A percentile compares a stretch with the other conserved stretches of the same genome.
Conservation (phyloP, 2,888 invertebrate genomes). For the Mesorhabditis belari region DNA sequence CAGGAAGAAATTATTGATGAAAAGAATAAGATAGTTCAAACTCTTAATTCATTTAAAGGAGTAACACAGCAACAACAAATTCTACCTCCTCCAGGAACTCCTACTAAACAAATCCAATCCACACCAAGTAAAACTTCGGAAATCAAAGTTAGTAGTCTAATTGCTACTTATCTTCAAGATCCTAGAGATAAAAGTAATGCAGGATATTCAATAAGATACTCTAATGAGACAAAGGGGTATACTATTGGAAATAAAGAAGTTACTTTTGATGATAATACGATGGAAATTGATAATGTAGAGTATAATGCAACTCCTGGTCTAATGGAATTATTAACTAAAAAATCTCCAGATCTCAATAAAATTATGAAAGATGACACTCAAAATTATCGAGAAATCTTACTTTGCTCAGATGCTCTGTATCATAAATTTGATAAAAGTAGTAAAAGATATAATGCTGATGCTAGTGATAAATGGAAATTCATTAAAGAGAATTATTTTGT, state of each 20-base stretch:
- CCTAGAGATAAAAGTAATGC: conserved; percentile 18
- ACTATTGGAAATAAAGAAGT: conserved; percentile 17
- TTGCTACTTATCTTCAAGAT: conserved; percentile 28
- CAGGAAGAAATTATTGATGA: conserved; percentile 36
- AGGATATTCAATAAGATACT: too few species aligned
- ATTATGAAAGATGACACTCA: too few species aligned
- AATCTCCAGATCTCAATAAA: conserved; percentile 25
- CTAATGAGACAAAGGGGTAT: too few species aligned
- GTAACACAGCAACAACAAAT: conserved; percentile 6
- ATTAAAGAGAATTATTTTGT: too few species aligned
- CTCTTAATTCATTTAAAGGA: conserved; percentile 17
- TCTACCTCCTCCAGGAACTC: conserved; percentile 3
- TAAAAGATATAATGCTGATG: too few species aligned
- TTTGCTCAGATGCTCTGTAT: too few species aligned
- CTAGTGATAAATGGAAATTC: too few species aligned
- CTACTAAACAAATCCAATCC: background rate
- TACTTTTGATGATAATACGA: conserved; percentile 22
- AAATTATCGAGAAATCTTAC: too few species aligned
- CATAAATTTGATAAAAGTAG: too few species aligned
- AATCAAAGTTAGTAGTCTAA: conserved; percentile 16
- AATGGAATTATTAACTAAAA: conserved; percentile 31
- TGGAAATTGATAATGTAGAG: conserved; percentile 11
- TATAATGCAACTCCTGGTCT: conserved; percentile 20
- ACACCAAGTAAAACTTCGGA: conserved; percentile 1
- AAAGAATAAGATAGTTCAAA: conserved; percentile 30